Percentiles rank a stretch among this genome's conserved stretches.
Conservation (phyloP, 2,888 invertebrate genomes). For the Laothoe populi region DNA sequence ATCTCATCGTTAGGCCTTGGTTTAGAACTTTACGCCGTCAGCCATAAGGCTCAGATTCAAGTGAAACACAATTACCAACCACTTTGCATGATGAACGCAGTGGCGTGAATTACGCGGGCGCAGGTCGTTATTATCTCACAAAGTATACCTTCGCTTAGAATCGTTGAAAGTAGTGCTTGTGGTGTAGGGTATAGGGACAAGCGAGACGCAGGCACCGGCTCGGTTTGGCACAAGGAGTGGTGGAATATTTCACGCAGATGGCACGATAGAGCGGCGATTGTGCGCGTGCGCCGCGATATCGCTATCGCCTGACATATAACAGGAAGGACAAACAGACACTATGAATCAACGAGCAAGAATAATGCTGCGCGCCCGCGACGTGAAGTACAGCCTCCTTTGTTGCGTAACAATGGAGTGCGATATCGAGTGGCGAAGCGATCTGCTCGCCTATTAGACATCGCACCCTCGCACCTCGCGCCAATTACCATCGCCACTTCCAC, state of each 20-base stretch:
- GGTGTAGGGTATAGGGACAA: conserved; percentile 26
- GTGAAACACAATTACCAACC: conserved; percentile 39
- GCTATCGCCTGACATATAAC: conserved; percentile 58
- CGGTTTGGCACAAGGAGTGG: conserved; percentile 35
- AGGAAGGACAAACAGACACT: conserved; percentile 69
- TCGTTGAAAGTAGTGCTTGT: conserved; percentile 37
- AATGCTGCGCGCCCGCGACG: conserved; percentile 26
- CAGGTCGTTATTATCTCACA: conserved; percentile 66
- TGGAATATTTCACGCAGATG: conserved; percentile 81
- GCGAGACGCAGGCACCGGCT: not conserved
- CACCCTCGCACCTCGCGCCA: conserved; percentile 1
- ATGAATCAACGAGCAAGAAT: conserved; percentile 65
- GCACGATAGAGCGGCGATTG: conserved; percentile 70
- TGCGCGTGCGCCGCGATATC: conserved; percentile 64
- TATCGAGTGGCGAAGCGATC: conserved; percentile 14
- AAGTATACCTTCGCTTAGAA: not conserved
- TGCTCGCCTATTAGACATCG: conserved; percentile 16
- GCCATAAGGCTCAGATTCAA: conserved; percentile 41
- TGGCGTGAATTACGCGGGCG: conserved; percentile 82
- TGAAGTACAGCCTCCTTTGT: conserved; percentile 35
- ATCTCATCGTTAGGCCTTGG: conserved; percentile 42
- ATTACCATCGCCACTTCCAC: not conserved
- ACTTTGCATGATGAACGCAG: conserved; percentile 80
- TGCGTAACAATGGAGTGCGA: conserved; percentile 41
- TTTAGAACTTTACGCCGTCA: conserved; percentile 32